Percentiles rank a stretch among this genome's conserved stretches.
These are phyloP conservation scores for Melanotaenia maccullochi DNA, from an alignment of 2,797 vertebrate genomes.

Conservation along the genomic window DNA sequence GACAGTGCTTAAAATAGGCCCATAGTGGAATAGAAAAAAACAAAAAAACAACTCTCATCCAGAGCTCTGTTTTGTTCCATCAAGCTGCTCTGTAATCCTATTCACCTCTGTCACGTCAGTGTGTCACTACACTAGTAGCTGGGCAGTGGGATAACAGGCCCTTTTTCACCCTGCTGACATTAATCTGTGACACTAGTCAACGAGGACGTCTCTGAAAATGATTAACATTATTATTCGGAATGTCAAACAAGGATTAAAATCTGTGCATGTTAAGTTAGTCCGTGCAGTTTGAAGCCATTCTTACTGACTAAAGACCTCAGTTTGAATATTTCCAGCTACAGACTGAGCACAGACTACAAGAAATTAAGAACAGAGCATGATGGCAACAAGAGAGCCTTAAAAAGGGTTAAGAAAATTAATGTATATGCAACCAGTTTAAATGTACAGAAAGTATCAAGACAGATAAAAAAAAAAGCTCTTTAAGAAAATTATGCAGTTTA, in stretches of 20 bases:
- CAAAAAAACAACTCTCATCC: conserved; percentile 43
- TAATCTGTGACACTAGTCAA: conserved; percentile 31
- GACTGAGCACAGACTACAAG: conserved; percentile 5
- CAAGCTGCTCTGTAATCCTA: conserved; percentile 60
- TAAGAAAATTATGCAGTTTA: neutral
- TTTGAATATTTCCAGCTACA: conserved; percentile 19
- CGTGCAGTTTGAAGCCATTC: neutral
- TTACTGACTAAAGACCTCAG: neutral
- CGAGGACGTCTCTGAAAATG: conserved; percentile 17
- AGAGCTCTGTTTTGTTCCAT: conserved; percentile 44
- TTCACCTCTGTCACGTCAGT: conserved; percentile 43
- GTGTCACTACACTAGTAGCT: conserved; percentile 13
- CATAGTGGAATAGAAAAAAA: conserved; percentile 6
- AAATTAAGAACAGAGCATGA: neutral
- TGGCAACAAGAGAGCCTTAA: neutral
- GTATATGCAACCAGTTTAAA: neutral
- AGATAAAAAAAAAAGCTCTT: neutral
- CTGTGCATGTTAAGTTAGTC: neutral
- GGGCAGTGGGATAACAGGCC: conserved; percentile 32
- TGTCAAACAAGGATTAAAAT: conserved; percentile 10
- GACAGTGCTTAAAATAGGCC: conserved; percentile 54
- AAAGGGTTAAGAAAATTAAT: too few species aligned
- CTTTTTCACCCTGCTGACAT: conserved; percentile 19
- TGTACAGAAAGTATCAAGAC: neutral
- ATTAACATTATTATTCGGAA: conserved; percentile 6